Base-by-base conservation (phyloP, 2,113 vertebrate species). In the Syngnathoides biaculeatus region DNA sequence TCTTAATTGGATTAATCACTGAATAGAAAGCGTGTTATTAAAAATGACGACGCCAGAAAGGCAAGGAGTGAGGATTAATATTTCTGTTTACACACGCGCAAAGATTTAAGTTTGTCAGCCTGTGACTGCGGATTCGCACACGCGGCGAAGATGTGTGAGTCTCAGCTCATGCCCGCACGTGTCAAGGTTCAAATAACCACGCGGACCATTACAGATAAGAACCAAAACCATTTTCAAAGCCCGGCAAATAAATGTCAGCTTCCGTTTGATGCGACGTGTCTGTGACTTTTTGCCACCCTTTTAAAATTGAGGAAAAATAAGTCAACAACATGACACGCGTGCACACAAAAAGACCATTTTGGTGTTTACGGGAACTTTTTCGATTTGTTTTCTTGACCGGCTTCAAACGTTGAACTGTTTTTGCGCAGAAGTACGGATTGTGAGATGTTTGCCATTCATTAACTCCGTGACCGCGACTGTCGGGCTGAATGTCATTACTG, bases 1-100 rank as follows among this genome's bases (percentile, higher is more conserved):
- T 87, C 82, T 73, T 90, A 91, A 92, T 89, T 91, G 91, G 90
- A 92, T 92, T 92, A 92, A 91, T 92, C 88, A 79, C 87, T 89
- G 84, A 91, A 91, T 86, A 52, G 89, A 85, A 89, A 89, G 74
- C 84, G 73, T 92, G 88, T 90, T 89, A 91, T 90, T 91, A 91
- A 91, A 90, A 89, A 91, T 89, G 81, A 90, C 68, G 79, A 89
- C 87, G 90, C 88, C 87, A 87, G 76, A 86, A 84, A 84, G 81
- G 20, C 83, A 84, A 87, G 74, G 68, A 79, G 75, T 75, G 68
- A 79, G 84, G 84, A 88, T 91, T 91, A 88, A 84, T 87, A 81
- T 86, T 67, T 72, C 74, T 77, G 79, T 81, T 85, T 73, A 84
- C 84, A 84, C 82, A 71, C 5, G 8, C 80, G 79, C 76, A 82